These are phyloP conservation scores for Cynocephalus volans DNA, from an alignment of 2,113 vertebrate genomes.

Conservation along the genomic window DNA sequence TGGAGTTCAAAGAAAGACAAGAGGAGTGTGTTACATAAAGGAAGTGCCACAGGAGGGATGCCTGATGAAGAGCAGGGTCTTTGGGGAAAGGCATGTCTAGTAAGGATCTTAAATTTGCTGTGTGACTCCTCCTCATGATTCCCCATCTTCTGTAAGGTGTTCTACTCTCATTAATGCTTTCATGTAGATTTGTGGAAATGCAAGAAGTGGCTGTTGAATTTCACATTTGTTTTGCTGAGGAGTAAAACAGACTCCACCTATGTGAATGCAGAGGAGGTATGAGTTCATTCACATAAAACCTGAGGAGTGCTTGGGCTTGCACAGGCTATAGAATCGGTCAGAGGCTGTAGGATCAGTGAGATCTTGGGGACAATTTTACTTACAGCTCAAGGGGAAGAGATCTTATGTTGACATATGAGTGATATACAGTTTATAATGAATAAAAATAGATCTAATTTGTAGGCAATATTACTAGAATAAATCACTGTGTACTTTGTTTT, in stretches of 20 bases:
- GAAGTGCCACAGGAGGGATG: neutral
- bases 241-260: neutral
- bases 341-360: neutral
- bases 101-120: neutral
- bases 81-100: neutral
- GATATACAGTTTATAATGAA: neutral
- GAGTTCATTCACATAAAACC: neutral
- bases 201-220: neutral
- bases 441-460: neutral
- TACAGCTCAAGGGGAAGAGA: neutral
- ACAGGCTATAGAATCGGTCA: neutral
- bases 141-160: neutral
- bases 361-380: neutral
- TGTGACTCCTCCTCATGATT: neutral
- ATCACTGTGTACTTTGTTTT: neutral
- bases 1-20: neutral
- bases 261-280: neutral
- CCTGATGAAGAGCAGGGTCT: neutral
- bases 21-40: neutral
- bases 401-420: neutral
- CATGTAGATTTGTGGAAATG: neutral
- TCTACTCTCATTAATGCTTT: neutral
- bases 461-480: neutral
- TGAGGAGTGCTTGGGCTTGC: neutral
- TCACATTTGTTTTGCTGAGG: constrained; percentile 28